phyloP scores from a whole-genome alignment of 2,113 vertebrate genomes.

The Prionailurus viverrinus region DNA sequence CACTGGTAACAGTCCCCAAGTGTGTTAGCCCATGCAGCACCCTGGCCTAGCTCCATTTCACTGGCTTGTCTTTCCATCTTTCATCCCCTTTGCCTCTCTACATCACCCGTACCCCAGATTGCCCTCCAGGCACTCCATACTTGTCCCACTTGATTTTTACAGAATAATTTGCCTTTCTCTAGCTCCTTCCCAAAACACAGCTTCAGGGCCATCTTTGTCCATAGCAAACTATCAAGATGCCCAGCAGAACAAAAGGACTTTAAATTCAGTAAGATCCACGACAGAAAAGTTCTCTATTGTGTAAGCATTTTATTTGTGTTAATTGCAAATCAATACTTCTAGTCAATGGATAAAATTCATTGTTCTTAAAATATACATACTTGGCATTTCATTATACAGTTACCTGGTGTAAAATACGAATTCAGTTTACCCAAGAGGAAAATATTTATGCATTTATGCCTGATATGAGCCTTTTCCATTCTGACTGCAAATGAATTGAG shows the following conservation, averaged over 20 bases:
- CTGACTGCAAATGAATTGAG: neutral
- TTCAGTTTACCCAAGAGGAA: neutral
- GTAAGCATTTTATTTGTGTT: neutral
- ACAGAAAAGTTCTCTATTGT: neutral
- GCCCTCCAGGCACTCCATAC: neutral
- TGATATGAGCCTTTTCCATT: neutral
- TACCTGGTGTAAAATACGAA: neutral
- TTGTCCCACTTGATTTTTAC: neutral
- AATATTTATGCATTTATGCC: neutral
- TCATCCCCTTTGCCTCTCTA: neutral
- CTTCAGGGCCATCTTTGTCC: neutral
- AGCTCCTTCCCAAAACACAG: neutral
- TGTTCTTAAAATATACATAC: neutral
- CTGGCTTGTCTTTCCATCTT: neutral
- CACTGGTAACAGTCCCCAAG: neutral
- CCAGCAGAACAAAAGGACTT: neutral
- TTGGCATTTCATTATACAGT: neutral
- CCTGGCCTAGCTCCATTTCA: neutral
- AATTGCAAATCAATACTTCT: neutral
- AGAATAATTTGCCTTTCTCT: neutral
- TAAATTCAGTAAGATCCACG: neutral
- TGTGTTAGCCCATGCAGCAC: rapidly evolving
- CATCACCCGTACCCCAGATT: neutral
- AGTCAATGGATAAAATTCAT: neutral
- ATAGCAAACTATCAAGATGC: neutral